Evolutionary conservation across 2,113 vertebrate species (phyloP), one percentile per base, ranked within the genome.

Genomic region (Tragelaphus scriptus): DNA sequence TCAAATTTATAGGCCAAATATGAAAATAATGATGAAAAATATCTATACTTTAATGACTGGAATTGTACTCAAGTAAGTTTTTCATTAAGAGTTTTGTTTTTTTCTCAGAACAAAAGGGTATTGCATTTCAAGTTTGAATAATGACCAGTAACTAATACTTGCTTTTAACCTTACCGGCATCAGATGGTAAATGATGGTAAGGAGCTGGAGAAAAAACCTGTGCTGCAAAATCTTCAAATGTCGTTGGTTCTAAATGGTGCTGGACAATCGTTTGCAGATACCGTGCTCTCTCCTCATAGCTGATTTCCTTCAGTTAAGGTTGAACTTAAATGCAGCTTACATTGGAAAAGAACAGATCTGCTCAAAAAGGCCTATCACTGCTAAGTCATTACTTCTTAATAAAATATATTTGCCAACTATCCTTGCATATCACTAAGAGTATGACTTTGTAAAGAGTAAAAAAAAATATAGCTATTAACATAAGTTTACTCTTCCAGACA

Each of bases 121-220:
- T 97, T 99, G 98, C 99, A 99, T 99, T 99, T 98, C 97, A 98
- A 98, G 59, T 93, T 95, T 92, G 51, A 91, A 80, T 85, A 94
- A 96, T 89, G 85, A 94, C 0, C 98, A 97, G 95, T 95, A 95
- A 92, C 63, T 91, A 94, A 14, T 55, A 88, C 56, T 90, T 96
- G 84, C 90, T 95, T 97, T 94, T 79, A 85, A 23, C 96, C 99
- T 98, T 98, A 99, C 99, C 99, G 97, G 99, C 97, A 98, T 99
- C 99, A 79, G 99, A 99, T 82, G 99, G 99, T 92, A 99, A 99
- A 98, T 99, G 99, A 90, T 99, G 99, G 98, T 99, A 99, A 84
- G 99, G 99, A 95, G 99, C 99, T 88, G 99, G 99, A 97, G 99
- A 99, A 98, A 99, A 99, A 98, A 99, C 99, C 71, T 99, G 99